Conservation (phyloP, 2,888 invertebrate genomes). For the Tolmerus cingulatus region DNA sequence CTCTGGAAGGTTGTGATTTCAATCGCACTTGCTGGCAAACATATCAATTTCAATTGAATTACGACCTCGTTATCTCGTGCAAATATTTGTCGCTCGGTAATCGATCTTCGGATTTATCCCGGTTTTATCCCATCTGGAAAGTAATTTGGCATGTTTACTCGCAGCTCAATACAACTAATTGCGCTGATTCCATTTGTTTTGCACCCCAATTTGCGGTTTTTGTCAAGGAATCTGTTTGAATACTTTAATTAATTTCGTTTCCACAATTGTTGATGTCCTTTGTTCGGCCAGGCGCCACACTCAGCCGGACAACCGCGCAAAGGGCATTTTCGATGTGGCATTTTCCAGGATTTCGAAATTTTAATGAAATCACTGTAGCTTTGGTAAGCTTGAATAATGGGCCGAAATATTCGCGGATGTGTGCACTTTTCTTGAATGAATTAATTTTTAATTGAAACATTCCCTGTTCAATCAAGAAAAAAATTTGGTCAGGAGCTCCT, state of each 20-base stretch:
- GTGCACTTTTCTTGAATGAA: neutral
- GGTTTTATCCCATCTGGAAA: slow-evolving; percentile 41
- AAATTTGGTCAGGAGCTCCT: too few relatives aligned
- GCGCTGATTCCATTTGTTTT: slow-evolving; percentile 32
- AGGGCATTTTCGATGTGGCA: neutral
- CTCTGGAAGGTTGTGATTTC: neutral
- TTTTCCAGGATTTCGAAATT: neutral
- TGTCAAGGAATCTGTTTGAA: slow-evolving; percentile 22
- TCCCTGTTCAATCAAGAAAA: too few relatives aligned
- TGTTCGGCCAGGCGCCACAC: neutral
- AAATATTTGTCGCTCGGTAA: slow-evolving; percentile 46
- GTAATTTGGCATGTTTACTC: slow-evolving; percentile 6
- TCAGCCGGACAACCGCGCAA: neutral
- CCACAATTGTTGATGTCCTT: slow-evolving; percentile 6
- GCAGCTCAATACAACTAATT: slow-evolving; percentile 18
- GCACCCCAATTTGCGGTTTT: slow-evolving; percentile 20
- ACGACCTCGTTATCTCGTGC: slow-evolving; percentile 46
- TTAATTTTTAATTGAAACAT: neutral
- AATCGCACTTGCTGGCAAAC: neutral
- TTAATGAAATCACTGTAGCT: neutral
- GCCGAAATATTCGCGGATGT: neutral
- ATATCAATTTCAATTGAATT: slow-evolving; percentile 46
- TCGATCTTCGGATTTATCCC: slow-evolving; percentile 43
- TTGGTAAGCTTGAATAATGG: neutral
- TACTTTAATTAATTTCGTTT: slow-evolving; percentile 23